Evolutionary conservation across 37 sponge, comb jelly and placozoan genomes (phyloP).

Genomic region (Cladorhizidae sp.): DNA sequence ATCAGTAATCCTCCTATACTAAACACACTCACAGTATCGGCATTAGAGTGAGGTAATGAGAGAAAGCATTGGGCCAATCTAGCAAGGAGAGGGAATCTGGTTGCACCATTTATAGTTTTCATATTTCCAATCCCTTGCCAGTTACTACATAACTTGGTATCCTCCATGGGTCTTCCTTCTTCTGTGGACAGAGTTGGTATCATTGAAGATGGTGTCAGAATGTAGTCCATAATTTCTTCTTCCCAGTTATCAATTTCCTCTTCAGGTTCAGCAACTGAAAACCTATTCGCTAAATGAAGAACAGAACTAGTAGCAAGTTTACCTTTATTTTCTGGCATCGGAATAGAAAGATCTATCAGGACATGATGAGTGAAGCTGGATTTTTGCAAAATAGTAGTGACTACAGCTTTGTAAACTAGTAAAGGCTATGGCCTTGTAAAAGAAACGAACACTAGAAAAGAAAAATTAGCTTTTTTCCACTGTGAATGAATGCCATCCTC

Average conservation of each 20-base stretch:
- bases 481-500: too few relatives aligned
- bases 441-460: too few relatives aligned
- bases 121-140: conserved; percentile 19
- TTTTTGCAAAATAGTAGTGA: conserved; percentile 1
- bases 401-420: too few relatives aligned
- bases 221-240: conserved; percentile 24
- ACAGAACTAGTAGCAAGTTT: background rate
- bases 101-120: conserved; percentile 15
- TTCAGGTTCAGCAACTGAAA: conserved; percentile 8
- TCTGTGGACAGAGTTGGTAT: background rate
- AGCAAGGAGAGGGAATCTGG: conserved; percentile 11
- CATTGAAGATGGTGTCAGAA: background rate
- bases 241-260: conserved; percentile 7
- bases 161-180: background rate
- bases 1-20: conserved; percentile 18
- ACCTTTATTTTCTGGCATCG: conserved; percentile 2
- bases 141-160: background rate
- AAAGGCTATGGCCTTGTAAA: too few relatives aligned
- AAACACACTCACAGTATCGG: conserved; percentile 2
- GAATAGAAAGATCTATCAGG: conserved; percentile 5
- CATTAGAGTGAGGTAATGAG: conserved; percentile 17
- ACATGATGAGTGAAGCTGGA: conserved; percentile 13
- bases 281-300: background rate
- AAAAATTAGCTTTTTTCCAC: too few relatives aligned
- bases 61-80: conserved; percentile 14